A percentile compares a stretch with the other conserved stretches of the same genome.
These are phyloP conservation scores for Macrotis lagotis DNA, from an alignment of 2,113 vertebrate genomes.

Conservation along the genomic window DNA sequence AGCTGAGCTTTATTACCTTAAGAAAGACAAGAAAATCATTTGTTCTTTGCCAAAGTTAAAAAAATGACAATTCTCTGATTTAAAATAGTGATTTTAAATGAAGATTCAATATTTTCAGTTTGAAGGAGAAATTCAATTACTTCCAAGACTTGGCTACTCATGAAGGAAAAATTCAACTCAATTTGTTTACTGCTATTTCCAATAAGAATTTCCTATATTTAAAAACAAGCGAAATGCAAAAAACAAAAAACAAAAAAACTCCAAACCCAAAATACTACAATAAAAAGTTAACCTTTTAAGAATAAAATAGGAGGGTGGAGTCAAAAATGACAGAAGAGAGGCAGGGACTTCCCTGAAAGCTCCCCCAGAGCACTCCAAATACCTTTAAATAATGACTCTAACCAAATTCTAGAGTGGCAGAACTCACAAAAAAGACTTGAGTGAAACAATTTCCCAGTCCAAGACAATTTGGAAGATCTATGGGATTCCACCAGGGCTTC, in stretches of 20 bases:
- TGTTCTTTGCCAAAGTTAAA: background rate
- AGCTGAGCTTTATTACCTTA: slow-evolving; percentile 36
- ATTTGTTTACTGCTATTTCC: slow-evolving; percentile 24
- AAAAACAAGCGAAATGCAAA: slow-evolving; percentile 37
- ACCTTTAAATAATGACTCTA: no score
- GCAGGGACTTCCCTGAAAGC: no score
- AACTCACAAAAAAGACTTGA: no score
- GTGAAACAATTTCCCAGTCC: no score
- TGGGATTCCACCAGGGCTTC: no score
- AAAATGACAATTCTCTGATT: background rate
- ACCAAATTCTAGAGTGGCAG: no score
- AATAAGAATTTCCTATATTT: background rate
- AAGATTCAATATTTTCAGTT: background rate
- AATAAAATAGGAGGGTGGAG: no score
- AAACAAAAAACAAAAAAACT: no score
- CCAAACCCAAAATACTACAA: background rate
- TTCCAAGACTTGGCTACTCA: background rate
- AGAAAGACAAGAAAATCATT: background rate
- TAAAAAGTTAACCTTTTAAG: background rate
- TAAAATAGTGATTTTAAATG: background rate
- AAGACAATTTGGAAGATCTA: no score
- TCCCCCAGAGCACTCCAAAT: no score
- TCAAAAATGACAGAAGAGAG: no score
- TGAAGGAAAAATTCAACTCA: slow-evolving; percentile 14
- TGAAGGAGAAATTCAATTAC: background rate